Evolutionary conservation across 2,888 invertebrate genomes (phyloP).

Genomic region (Merodon equestris): DNA sequence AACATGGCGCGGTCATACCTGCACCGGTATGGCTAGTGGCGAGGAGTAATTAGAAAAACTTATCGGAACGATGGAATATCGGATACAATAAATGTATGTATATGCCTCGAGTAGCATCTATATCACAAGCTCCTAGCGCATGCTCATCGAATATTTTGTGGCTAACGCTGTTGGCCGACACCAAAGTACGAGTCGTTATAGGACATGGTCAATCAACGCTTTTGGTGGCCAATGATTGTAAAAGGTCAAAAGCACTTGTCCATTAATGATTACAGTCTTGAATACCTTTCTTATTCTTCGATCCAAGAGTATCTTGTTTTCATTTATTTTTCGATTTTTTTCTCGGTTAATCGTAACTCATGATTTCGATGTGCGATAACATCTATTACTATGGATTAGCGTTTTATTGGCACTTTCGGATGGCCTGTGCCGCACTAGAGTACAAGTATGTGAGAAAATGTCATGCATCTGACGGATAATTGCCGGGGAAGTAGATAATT

Average conservation of each 20-base stretch:
- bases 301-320: no score
- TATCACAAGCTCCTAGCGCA: not conserved
- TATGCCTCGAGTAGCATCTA: slow-evolving; percentile 35
- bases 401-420: no score
- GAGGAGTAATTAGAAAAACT: slow-evolving; percentile 47
- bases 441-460: no score
- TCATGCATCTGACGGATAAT: no score
- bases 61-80: no score
- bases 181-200: slow-evolving; percentile 45
- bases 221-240: slow-evolving; percentile 57
- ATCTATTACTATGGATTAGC: no score
- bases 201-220: slow-evolving; percentile 65
- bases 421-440: no score
- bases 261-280: slow-evolving; percentile 35
- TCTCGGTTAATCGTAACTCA: no score
- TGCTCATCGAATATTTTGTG: slow-evolving; percentile 30
- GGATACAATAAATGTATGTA: slow-evolving; percentile 9
- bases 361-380: no score
- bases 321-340: no score
- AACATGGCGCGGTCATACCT: slow-evolving; percentile 40
- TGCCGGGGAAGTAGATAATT: no score
- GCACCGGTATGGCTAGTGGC: slow-evolving; percentile 6
- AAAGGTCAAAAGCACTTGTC: slow-evolving; percentile 67
- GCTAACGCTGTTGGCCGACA: slow-evolving; percentile 24
- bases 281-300: no score